Percentiles rank a stretch among this genome's conserved stretches.
phyloP scores from a whole-genome alignment of 2,888 invertebrate species.

The Hydraecia micacea region DNA sequence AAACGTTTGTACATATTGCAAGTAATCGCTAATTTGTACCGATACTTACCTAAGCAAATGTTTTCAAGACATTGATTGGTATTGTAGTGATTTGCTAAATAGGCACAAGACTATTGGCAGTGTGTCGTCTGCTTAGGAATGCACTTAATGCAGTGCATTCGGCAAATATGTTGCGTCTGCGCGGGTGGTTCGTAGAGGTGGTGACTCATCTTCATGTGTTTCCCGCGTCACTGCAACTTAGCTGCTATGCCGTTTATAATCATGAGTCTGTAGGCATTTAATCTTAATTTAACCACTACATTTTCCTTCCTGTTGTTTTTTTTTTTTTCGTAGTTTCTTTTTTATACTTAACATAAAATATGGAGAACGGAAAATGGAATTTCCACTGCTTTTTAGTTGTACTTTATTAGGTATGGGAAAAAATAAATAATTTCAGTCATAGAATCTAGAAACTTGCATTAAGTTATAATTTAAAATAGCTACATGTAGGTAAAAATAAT shows the following conservation, averaged over 20 bases:
- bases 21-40: slow-evolving; percentile 30
- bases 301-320: neutral
- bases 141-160: slow-evolving; percentile 53
- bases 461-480: slow-evolving; percentile 1
- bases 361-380: neutral
- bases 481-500: slow-evolving; percentile 27
- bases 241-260: slow-evolving; percentile 2
- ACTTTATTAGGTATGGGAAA: neutral
- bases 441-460: neutral
- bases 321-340: neutral
- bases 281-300: neutral
- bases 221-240: slow-evolving; percentile 18
- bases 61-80: slow-evolving; percentile 38
- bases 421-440: neutral
- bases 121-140: slow-evolving; percentile 52
- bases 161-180: slow-evolving; percentile 54
- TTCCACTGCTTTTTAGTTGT: neutral
- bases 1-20: slow-evolving; percentile 9
- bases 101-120: slow-evolving; percentile 23
- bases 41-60: slow-evolving; percentile 19
- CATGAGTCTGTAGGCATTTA: neutral
- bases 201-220: slow-evolving; percentile 58
- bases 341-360: neutral
- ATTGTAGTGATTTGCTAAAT: slow-evolving; percentile 31
- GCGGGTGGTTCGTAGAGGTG: slow-evolving; percentile 38